These are phyloP conservation scores for Trichacis sp. DNA, from an alignment of 2,888 invertebrate genomes.

Conservation along the genomic window DNA sequence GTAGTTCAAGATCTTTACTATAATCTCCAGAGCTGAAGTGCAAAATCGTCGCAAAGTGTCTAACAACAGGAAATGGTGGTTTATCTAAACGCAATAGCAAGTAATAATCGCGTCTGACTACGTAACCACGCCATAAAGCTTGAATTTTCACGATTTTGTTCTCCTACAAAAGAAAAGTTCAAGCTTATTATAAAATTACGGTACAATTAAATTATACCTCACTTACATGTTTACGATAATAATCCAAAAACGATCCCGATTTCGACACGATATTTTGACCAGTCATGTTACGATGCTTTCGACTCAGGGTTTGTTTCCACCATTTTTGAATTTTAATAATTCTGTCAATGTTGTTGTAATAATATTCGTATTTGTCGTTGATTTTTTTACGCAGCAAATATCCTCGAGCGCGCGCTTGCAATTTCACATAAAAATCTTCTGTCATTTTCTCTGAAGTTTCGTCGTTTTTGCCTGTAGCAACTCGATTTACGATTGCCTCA, in stretches of 20 bases:
- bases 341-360: constrained; percentile 67
- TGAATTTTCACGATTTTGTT: constrained; percentile 76
- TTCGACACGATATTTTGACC: constrained; percentile 58
- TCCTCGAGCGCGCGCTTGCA: constrained; percentile 76
- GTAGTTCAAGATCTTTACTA: constrained; percentile 77
- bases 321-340: constrained; percentile 74
- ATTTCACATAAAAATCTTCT: constrained; percentile 66
- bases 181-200: neutral
- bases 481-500: constrained; percentile 70
- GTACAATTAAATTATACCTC: neutral
- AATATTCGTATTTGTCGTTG: constrained; percentile 67
- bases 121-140: constrained; percentile 77
- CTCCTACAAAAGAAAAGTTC: constrained; percentile 64
- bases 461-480: constrained; percentile 67
- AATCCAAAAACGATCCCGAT: constrained; percentile 58
- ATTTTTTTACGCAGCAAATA: constrained; percentile 72
- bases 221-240: constrained; percentile 72
- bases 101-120: constrained; percentile 75
- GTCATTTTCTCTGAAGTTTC: constrained; percentile 25
- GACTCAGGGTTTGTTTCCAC: constrained; percentile 72
- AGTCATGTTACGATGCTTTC: constrained; percentile 52
- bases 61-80: constrained; percentile 74
- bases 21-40: constrained; percentile 81
- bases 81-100: constrained; percentile 73
- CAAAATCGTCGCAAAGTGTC: constrained; percentile 78